phyloP scores from a whole-genome alignment of 2,888 invertebrate genomes.

The Sympetrum striolatum region DNA sequence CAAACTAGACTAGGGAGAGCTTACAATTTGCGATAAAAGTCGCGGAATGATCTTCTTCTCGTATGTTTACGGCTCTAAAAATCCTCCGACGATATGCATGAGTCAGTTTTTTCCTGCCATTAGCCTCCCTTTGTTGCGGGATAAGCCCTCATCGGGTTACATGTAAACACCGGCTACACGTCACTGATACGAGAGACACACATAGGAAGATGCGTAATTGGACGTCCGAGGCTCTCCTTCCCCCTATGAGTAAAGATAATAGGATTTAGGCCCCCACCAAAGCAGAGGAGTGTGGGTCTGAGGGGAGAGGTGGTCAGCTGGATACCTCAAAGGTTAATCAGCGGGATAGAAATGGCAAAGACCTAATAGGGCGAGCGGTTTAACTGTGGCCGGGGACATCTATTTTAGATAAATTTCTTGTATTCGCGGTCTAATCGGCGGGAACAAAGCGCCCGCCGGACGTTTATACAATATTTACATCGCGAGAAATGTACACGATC shows the following conservation, averaged over 20 bases:
- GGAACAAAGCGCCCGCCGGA: neutral
- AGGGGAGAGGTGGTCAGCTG: neutral
- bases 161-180: neutral
- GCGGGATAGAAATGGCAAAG: neutral
- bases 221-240: neutral
- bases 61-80: too few relatives aligned
- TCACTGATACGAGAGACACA: neutral
- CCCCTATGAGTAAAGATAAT: neutral
- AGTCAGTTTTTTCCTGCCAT: neutral
- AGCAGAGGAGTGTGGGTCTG: neutral
- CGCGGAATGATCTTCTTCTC: too few relatives aligned
- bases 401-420: neutral
- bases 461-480: neutral
- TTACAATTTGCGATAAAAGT: too few relatives aligned
- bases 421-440: neutral
- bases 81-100: too few relatives aligned
- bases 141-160: neutral
- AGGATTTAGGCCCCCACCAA: neutral
- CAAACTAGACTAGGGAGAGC: neutral
- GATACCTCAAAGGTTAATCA: neutral
- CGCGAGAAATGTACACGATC: neutral
- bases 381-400: neutral
- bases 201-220: neutral
- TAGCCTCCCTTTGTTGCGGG: neutral
- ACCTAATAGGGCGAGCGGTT: neutral